Percentiles rank a stretch among this genome's conserved stretches.
These are phyloP conservation scores for Scolopax mira DNA, from an alignment of 2,113 vertebrate species.

Conservation along the genomic window DNA sequence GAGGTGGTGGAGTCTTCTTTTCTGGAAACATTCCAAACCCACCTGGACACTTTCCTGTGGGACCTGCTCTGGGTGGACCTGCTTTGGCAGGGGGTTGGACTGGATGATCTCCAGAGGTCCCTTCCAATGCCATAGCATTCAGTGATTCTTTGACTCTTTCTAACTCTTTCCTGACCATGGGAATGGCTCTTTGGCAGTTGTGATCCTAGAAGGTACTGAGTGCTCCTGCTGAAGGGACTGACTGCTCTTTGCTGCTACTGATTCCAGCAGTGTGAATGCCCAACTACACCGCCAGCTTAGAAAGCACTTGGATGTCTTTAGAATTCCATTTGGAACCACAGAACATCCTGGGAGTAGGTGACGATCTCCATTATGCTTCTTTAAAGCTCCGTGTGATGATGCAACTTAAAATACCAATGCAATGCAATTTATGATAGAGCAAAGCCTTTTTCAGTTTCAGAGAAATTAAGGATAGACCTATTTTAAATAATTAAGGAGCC, in stretches of 20 bases:
- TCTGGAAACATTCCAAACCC: too few species aligned
- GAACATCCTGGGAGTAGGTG: neutral
- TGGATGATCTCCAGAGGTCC: too few species aligned
- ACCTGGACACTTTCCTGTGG: too few species aligned
- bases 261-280: neutral
- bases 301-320: neutral
- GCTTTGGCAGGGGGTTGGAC: too few species aligned
- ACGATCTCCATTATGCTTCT: neutral
- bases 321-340: neutral
- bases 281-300: neutral
- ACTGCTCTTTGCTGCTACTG: neutral
- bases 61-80: too few species aligned
- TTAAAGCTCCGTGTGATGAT: neutral
- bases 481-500: neutral
- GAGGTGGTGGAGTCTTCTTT: too few species aligned
- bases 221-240: neutral
- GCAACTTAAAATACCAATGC: neutral
- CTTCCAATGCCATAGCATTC: too few species aligned
- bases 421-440: neutral
- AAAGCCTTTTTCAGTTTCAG: neutral
- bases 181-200: too few species aligned
- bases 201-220: neutral
- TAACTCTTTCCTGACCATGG: too few species aligned
- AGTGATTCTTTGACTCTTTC: too few species aligned
- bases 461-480: neutral